Evolutionary conservation across 1,140 invertebrate species (phyloP), one percentile per base, ranked within the genome.

Genomic region (Archegozetes longisetosus): DNA sequence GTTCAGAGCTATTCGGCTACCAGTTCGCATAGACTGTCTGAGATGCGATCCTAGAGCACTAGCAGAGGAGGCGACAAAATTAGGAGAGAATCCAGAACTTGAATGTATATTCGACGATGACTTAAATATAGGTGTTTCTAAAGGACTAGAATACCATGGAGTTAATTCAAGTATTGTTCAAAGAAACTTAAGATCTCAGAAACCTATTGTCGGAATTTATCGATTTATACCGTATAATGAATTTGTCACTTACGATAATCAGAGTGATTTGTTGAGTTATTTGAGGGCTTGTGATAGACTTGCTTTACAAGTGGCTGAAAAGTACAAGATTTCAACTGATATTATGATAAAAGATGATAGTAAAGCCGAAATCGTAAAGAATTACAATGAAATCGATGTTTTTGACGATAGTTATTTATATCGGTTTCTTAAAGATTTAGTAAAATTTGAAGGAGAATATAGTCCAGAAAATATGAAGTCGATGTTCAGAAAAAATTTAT

Each of bases 151-250:
- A 22, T 46, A 24, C 17, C 80, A 86, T 66, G 91, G 90, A 50
- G 77, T 97, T 68, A 94, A 94, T 72, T 84, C 88, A 0, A 86
- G 85, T 62, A 73, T 92, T 17, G 88, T 91, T 1, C 88, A 20
- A n/a, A 55, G 23, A 12, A 26, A 20, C 53, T 9, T 20, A 9
- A 55, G 28, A 46, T 28, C 28, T 17, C 60, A 64, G 6, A 23
- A 20, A 2, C 55, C 60, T 12, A n/a, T 49, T 27, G 23, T 29
- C 13, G 61, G 55, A 29, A 48, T 46, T 1, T 61, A 40, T 47
- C 27, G 51, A 32, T 61, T 61, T 61, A 46, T 61, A 14, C 46
- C 60, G 9, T 17, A 62, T 20, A 24, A 60, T 32, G 61, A 61
- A 27, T 25, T 55, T 17, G n/a, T n/a, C n/a, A n/a, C n/a, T n/a